Base-by-base conservation (phyloP, 1,140 invertebrate species). In the Drosophila takahashii region DNA sequence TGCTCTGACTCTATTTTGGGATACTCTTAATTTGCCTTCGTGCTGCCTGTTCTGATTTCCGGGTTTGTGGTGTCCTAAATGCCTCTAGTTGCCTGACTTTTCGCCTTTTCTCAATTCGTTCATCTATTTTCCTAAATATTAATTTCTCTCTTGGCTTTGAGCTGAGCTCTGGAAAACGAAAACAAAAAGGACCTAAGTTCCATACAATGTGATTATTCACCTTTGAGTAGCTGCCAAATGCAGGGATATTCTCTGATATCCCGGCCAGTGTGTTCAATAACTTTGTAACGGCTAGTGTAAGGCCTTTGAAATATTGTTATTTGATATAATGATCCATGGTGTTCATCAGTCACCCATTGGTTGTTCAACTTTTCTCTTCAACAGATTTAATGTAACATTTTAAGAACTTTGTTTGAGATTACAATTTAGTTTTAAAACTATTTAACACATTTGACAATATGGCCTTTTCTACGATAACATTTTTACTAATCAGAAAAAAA, bases 121-220 rank as follows among this genome's bases (percentile, higher is more conserved):
- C 47, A 18, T 9, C 45, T 39, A 32, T 4, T 11, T 34, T 59
- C 57, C 26, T 42, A 42, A 47, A 36, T 36, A 47, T 58, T 47
- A 36, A 58, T 45, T 56, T 45, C 22, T 56, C 7, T 37, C 53
- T 32, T 56, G 52, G 32, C 52, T 47, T 67, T 67, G 64, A 67
- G 64, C 64, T 67, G 64, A 39, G 64, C 64, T 67, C 64, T 34
- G 36, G 48, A 67, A 48, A 67, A 67, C 47, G n/a, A 16, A 52
- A 44, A 48, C 32, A 60, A 42, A 15, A 52, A 4, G 29, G 22
- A 34, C 13, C 32, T 22, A 65, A 37, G 22, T 27, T 22, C n/a
- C 26, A 29, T 44, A 44, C 50, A 52, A 13, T 52, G 50, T n/a
- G 32, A 52, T 52, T 8, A 18, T 44, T 57, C 27, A 29, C 39